Percentiles rank a stretch among this genome's conserved stretches.
These are phyloP conservation scores for Dermochelys coriacea DNA, from an alignment of 2,797 vertebrate genomes.

Conservation along the genomic window DNA sequence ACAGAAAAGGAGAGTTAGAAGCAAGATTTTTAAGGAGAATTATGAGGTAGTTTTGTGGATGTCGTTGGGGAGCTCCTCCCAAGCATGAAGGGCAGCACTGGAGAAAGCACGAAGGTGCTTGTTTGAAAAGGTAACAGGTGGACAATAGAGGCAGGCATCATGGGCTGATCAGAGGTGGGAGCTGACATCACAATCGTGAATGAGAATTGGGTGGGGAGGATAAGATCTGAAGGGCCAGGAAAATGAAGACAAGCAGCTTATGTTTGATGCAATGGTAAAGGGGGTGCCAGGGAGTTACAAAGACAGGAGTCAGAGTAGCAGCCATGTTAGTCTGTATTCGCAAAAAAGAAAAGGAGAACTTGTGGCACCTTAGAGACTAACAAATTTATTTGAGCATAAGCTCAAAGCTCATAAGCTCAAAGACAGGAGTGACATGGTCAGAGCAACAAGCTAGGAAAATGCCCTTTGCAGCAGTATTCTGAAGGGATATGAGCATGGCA, in stretches of 20 bases:
- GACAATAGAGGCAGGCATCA: neutral
- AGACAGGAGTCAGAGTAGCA: too few relatives aligned
- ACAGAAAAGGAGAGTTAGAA: neutral
- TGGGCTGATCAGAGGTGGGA: fast-evolving
- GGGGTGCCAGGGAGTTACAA: neutral
- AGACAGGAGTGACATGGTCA: neutral
- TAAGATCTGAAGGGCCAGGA: neutral
- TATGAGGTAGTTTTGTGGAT: fast-evolving
- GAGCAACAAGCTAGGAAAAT: fast-evolving
- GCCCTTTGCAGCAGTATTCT: neutral
- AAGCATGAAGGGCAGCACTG: neutral
- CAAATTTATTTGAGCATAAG: too few relatives aligned
- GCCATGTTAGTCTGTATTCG: too few relatives aligned
- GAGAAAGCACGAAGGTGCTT: neutral
- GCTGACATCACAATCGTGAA: neutral
- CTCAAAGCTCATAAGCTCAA: too few relatives aligned
- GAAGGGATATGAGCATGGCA: neutral
- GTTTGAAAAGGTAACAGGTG: neutral
- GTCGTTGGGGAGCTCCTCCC: neutral
- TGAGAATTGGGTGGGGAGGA: neutral
- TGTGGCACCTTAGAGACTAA: too few relatives aligned
- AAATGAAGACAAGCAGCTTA: neutral
- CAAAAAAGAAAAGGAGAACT: too few relatives aligned
- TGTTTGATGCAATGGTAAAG: neutral
- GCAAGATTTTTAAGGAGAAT: neutral